Evolutionary conservation across 2,888 invertebrate species (phyloP), one percentile per base, ranked within the genome.

Genomic region (Leucophenga maculata): DNA sequence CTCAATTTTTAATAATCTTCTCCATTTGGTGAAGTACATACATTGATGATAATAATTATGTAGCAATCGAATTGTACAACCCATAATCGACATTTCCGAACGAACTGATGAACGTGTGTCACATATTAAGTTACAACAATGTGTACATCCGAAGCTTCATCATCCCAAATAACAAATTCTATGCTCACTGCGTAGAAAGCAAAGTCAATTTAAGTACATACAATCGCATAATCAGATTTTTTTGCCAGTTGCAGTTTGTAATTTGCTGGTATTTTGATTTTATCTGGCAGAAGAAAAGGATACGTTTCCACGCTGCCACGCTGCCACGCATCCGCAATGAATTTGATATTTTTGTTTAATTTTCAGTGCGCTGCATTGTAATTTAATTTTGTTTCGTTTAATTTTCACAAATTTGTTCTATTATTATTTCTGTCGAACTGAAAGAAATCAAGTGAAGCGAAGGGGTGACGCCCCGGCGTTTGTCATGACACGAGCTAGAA

Each of bases 51-150:
- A 26, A 26, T 26, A 26, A 26, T 26, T 26, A 11, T 39, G 39
- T 39, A 39, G 9, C 39, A 39, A 39, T 39, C 8, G 4, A 39
- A 39, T 39, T 39, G 39, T 39, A 11, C 11, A 3, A 8, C 39
- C 39, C 39, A 39, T 11, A 39, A 39, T 39, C 39, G 8, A 26
- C 26, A 26, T 26, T 26, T 26, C 26, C 3, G 11, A 9, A 39
- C 39, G 11, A 8, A 9, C 39, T 39, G 8, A 1, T 39, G 26
- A 77, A 84, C 85, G 86, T 83, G 85, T 86, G 86, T 77, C 83
- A 78, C 79, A 85, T 86, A 86, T 86, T 86, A 85, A 85, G 82
- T 86, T 86, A 84, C 85, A 85, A 75, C 77, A 78, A 79, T 77
- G 79, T 79, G 78, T 76, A 80, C 74, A 78, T 65, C 39, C 39